Percentiles rank a stretch among this genome's conserved stretches.
phyloP scores from a whole-genome alignment of 2,113 vertebrate genomes.

The Bubalus kerabau region DNA sequence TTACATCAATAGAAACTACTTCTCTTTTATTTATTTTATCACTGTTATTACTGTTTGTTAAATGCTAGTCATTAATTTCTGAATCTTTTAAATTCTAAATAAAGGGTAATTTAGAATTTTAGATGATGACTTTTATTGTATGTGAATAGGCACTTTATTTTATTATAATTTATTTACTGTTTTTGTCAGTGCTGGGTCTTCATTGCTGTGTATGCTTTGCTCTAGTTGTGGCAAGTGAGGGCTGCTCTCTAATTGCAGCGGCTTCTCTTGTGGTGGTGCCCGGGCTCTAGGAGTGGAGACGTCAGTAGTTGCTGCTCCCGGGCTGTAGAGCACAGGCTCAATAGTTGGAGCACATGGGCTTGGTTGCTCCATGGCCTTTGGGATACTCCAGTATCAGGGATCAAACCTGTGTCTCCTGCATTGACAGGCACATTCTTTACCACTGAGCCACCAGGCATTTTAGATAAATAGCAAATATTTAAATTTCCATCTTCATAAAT shows the following conservation, averaged over 20 bases:
- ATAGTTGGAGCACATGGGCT: background rate
- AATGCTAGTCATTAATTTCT: background rate
- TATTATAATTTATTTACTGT: background rate
- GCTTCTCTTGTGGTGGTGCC: background rate
- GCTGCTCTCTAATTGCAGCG: background rate
- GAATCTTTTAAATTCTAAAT: slow-evolving; percentile 17
- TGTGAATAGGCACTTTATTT: background rate
- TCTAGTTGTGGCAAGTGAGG: background rate
- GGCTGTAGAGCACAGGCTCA: background rate
- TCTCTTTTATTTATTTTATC: background rate
- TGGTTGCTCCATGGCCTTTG: background rate
- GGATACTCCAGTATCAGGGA: background rate
- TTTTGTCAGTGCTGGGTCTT: background rate
- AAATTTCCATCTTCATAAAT: background rate
- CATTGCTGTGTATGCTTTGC: background rate
- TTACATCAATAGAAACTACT: background rate
- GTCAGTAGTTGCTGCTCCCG: background rate
- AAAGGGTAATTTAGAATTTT: background rate
- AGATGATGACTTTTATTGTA: background rate
- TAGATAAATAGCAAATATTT: background rate
- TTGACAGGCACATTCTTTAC: background rate
- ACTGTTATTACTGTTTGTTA: background rate
- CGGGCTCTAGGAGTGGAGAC: background rate
- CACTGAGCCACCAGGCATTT: background rate
- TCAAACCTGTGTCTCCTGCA: background rate